Base-by-base conservation (phyloP, 2,113 vertebrate genomes). In the Etheostoma cragini region DNA sequence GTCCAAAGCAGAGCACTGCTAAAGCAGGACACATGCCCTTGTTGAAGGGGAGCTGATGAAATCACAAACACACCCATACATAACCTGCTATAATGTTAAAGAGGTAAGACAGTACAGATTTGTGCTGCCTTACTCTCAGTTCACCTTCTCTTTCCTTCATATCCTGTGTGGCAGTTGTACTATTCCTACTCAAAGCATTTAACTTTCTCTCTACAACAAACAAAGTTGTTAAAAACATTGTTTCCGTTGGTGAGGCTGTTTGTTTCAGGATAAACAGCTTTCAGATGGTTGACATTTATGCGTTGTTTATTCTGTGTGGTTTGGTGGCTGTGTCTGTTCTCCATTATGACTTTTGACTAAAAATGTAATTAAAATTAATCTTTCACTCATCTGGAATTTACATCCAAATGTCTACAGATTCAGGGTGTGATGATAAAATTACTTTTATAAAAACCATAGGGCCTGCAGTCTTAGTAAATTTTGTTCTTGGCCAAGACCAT, bases 101-200 rank as follows among this genome's bases (percentile, higher is more conserved):
- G 46, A 80, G 78, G 38, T 67, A n/a, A 65, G 49, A 38, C 16
- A 0, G 62, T 64, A 16, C 63, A 69, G 8, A 12, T 77, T 68
- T 13, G 53, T 79, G 61, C 67, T 24, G 26, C 30, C 54, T 78
- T 42, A 50, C 24, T 72, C 67, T 77, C 62, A 12, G 57, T 67
- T 76, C 53, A 67, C 50, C 46, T 78, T 62, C 76, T 65, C 30
- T 33, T 56, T 80, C 49, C 54, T 66, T 69, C 62, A 61, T 84
- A 60, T 82, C 68, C 57, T 61, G 38, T 70, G 50, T 83, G 74
- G 72, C 71, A 78, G 76, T 74, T 26, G 52, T 80, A 88, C 26
- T 72, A 58, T 78, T 87, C 75, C 54, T 66, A 60, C 21, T 83
- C 24, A 15, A 88, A 87, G 84, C 80, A 69, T 86, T 79, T 82